Conservation (phyloP, 2,888 invertebrate genomes). For the Tiliacea aurago region DNA sequence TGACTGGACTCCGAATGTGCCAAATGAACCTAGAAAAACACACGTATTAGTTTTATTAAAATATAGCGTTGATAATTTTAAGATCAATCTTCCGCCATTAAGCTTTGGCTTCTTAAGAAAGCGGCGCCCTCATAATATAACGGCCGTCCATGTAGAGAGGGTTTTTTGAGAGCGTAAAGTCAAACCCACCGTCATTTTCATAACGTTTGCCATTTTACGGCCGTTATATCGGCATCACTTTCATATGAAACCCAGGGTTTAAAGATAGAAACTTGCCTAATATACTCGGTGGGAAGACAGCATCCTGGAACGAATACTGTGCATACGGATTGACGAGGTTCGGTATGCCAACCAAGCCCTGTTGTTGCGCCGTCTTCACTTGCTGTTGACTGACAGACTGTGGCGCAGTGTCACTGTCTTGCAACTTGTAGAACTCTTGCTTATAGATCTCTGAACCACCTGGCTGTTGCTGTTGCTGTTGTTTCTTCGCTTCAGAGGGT, state of each 20-base stretch:
- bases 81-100: too few relatives aligned
- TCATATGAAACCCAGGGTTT: too few relatives aligned
- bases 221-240: too few relatives aligned
- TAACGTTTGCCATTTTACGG: too few relatives aligned
- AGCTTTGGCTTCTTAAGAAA: too few relatives aligned
- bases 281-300: conserved; percentile 82
- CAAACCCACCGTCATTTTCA: too few relatives aligned
- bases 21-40: conserved; percentile 89
- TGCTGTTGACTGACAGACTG: conserved; percentile 83
- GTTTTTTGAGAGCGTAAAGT: too few relatives aligned
- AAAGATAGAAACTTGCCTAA: conserved; percentile 77
- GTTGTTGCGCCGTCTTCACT: conserved; percentile 87
- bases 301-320: conserved; percentile 83
- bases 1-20: conserved; percentile 90
- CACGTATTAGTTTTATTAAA: too few relatives aligned
- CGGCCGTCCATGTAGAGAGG: too few relatives aligned
- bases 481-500: conserved; percentile 76
- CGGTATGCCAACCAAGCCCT: conserved; percentile 70
- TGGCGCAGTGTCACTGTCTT: conserved; percentile 82
- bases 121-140: too few relatives aligned
- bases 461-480: conserved; percentile 36
- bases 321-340: conserved; percentile 77
- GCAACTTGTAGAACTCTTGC: conserved; percentile 84
- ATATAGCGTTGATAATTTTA: too few relatives aligned
- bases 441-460: conserved; percentile 81